Percentiles rank a stretch among this genome's conserved stretches.
These are phyloP conservation scores for Cinclus cinclus DNA, from an alignment of 2,113 vertebrate genomes.

Conservation along the genomic window DNA sequence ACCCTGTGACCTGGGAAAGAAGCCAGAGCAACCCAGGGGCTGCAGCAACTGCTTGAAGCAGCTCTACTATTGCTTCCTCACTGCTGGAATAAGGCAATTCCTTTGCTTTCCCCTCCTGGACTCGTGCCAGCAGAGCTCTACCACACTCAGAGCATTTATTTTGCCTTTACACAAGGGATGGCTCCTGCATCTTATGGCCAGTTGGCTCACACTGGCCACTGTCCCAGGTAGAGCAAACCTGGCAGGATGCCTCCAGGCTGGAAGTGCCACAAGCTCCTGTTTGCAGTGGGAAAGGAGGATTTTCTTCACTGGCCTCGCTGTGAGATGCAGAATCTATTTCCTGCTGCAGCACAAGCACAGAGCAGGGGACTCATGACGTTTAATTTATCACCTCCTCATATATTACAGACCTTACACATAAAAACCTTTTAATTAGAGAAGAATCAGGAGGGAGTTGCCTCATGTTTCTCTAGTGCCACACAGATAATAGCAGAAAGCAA, in stretches of 20 bases:
- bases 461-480: not conserved
- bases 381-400: slow-evolving; percentile 58
- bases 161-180: not conserved
- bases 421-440: slow-evolving; percentile 69
- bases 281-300: not conserved
- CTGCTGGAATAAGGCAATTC: not conserved
- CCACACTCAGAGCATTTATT: not conserved
- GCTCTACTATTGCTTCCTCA: not conserved
- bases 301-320: not conserved
- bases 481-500: slow-evolving; percentile 31
- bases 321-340: slow-evolving; percentile 22
- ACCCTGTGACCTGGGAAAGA: not conserved
- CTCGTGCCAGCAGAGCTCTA: not conserved
- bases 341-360: slow-evolving; percentile 8
- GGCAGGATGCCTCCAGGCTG: not conserved
- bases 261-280: not conserved
- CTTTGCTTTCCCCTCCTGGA: not conserved
- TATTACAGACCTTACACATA: slow-evolving; percentile 36
- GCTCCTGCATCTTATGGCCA: not conserved
- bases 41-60: not conserved
- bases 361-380: not conserved
- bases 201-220: not conserved
- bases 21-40: not conserved
- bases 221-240: not conserved
- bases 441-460: slow-evolving; percentile 52